These are phyloP conservation scores for Palythoa heliodiscus DNA, from an alignment of 92 coral and sea anemone species.

Conservation along the genomic window DNA sequence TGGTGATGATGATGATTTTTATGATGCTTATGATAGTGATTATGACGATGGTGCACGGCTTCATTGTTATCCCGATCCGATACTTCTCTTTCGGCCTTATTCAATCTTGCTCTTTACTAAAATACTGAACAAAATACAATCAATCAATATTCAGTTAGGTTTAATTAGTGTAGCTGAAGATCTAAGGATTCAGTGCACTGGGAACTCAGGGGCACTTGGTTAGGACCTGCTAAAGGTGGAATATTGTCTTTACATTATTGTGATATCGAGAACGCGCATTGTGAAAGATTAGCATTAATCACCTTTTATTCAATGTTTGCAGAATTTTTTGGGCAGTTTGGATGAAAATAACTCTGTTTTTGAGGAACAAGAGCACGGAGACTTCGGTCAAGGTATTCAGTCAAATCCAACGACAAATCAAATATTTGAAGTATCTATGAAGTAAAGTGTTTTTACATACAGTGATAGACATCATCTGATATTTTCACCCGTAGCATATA, in stretches of 20 bases:
- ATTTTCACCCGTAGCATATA: neutral
- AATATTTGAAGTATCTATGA: neutral
- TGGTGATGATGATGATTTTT: too few relatives aligned
- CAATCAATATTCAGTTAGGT: too few relatives aligned
- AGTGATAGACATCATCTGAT: neutral
- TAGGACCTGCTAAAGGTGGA: too few relatives aligned
- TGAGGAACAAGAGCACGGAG: constrained; percentile 65
- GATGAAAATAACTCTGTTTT: constrained; percentile 55
- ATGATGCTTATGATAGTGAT: too few relatives aligned
- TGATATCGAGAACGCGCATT: neutral
- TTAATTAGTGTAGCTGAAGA: neutral
- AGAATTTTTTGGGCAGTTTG: constrained; percentile 30
- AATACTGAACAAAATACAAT: too few relatives aligned
- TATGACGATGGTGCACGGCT: too few relatives aligned
- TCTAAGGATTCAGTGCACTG: neutral
- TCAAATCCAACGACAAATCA: neutral
- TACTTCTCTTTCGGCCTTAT: too few relatives aligned
- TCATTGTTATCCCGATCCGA: too few relatives aligned
- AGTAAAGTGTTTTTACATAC: neutral
- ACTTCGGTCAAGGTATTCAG: constrained; percentile 64
- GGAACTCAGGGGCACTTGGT: too few relatives aligned
- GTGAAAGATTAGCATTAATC: neutral
- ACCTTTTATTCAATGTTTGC: neutral
- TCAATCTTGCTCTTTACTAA: too few relatives aligned
- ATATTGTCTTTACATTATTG: too few relatives aligned